Conservation (phyloP, 2,113 vertebrate genomes). For the Sakesphorus luctuosus region DNA sequence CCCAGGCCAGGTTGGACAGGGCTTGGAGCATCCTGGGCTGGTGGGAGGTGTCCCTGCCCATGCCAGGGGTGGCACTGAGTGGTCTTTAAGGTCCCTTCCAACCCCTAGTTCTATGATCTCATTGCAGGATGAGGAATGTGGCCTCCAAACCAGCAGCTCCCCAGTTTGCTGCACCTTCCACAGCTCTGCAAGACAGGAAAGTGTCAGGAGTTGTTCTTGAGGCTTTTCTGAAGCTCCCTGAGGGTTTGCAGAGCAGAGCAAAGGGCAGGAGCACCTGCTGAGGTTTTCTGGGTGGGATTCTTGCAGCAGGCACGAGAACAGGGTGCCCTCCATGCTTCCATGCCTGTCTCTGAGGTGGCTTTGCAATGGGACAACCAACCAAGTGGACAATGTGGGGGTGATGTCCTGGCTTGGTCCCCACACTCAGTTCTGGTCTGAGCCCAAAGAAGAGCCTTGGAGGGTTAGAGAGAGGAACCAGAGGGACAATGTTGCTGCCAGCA, state of each 20-base stretch:
- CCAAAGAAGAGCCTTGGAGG: neutral
- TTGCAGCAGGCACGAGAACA: neutral
- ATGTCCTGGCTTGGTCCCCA: neutral
- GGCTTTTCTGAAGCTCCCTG: neutral
- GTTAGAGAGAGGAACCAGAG: neutral
- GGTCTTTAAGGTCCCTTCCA: neutral
- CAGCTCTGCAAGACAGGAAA: neutral
- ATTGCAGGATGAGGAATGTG: neutral
- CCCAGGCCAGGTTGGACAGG: neutral
- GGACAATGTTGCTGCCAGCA: neutral
- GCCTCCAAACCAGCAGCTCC: neutral
- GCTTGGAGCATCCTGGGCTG: neutral
- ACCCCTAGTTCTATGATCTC: neutral
- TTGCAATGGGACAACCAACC: neutral
- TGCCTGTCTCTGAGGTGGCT: neutral
- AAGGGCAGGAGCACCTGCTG: neutral
- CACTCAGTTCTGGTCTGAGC: neutral
- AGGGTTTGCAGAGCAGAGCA: neutral
- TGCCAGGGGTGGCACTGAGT: neutral
- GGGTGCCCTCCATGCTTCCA: neutral
- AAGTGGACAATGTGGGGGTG: neutral
- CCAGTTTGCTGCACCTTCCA: neutral
- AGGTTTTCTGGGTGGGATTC: neutral
- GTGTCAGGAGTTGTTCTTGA: neutral
- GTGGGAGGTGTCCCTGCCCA: neutral